phyloP scores from a whole-genome alignment of 2,888 invertebrate genomes.

The Leptinotarsa juncta region DNA sequence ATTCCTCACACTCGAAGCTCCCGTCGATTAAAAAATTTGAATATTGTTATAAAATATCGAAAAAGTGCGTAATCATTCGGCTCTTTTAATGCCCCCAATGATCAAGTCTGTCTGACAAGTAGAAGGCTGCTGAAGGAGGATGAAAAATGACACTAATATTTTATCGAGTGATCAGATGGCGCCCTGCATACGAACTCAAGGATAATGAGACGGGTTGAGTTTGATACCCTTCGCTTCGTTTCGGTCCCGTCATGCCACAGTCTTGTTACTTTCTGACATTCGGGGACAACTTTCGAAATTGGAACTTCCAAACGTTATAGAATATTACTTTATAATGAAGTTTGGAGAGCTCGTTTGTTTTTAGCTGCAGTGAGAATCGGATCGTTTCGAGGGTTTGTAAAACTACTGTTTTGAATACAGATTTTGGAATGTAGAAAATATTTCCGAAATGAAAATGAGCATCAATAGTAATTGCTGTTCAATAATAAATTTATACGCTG shows the following conservation, averaged over 20 bases:
- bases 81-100: slow-evolving; percentile 62
- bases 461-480: too few relatives aligned
- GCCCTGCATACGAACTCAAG: slow-evolving; percentile 66
- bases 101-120: slow-evolving; percentile 66
- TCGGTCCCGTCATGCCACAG: slow-evolving; percentile 53
- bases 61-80: slow-evolving; percentile 60
- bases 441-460: too few relatives aligned
- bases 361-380: background rate
- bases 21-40: slow-evolving; percentile 43
- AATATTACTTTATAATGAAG: slow-evolving; percentile 48
- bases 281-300: slow-evolving; percentile 49
- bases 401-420: too few relatives aligned
- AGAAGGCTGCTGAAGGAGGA: slow-evolving; percentile 65
- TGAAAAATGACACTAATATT: slow-evolving; percentile 68
- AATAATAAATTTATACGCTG: too few relatives aligned
- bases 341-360: slow-evolving; percentile 40
- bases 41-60: slow-evolving; percentile 48
- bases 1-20: slow-evolving; percentile 36
- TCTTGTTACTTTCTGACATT: slow-evolving; percentile 57
- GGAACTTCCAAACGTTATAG: slow-evolving; percentile 47
- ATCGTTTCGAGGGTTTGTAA: too few relatives aligned
- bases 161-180: slow-evolving; percentile 68
- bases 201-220: slow-evolving; percentile 66
- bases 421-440: too few relatives aligned
- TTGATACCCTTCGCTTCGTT: slow-evolving; percentile 62